Evolutionary conservation across 2,888 invertebrate genomes (phyloP).

Genomic region (Flexamia atlantica): DNA sequence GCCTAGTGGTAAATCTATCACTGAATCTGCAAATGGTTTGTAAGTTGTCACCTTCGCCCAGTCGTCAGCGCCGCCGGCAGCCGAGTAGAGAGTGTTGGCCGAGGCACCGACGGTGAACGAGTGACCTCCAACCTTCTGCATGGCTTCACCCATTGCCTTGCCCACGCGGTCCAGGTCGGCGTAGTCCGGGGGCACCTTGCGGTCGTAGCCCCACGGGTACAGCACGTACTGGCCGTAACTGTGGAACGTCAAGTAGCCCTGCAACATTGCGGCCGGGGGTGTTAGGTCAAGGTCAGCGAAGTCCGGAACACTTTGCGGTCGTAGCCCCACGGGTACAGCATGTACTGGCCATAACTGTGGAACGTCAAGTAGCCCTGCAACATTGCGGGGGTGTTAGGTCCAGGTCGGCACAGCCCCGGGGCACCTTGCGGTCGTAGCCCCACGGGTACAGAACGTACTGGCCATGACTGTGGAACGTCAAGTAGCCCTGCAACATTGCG

Average conservation of each 20-base stretch:
- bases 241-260: slow-evolving; percentile 88
- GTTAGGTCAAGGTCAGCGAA: too few relatives aligned
- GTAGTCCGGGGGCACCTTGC: slow-evolving; percentile 79
- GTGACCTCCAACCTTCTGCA: slow-evolving; percentile 79
- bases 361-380: too few relatives aligned
- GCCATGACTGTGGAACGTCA: slow-evolving; percentile 91
- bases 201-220: slow-evolving; percentile 90
- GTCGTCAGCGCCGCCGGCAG: slow-evolving; percentile 89
- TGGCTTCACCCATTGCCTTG: slow-evolving; percentile 83
- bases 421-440: slow-evolving; percentile 80
- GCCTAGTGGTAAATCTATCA: too few relatives aligned
- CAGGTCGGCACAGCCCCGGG: slow-evolving; percentile 84
- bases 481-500: slow-evolving; percentile 80
- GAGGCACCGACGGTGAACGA: slow-evolving; percentile 87
- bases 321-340: too few relatives aligned
- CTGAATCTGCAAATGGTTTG: too few relatives aligned
- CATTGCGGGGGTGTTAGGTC: too few relatives aligned
- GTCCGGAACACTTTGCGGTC: too few relatives aligned
- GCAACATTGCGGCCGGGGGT: slow-evolving; percentile 71
- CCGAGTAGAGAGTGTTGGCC: slow-evolving; percentile 86
- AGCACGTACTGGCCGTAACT: slow-evolving; percentile 92
- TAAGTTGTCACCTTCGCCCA: slow-evolving; percentile 93
- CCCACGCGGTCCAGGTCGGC: slow-evolving; percentile 84
- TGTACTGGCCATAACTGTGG: too few relatives aligned
- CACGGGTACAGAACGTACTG: slow-evolving; percentile 92